These are phyloP conservation scores for Venusia cambrica DNA, from an alignment of 2,888 invertebrate genomes.

Conservation along the genomic window DNA sequence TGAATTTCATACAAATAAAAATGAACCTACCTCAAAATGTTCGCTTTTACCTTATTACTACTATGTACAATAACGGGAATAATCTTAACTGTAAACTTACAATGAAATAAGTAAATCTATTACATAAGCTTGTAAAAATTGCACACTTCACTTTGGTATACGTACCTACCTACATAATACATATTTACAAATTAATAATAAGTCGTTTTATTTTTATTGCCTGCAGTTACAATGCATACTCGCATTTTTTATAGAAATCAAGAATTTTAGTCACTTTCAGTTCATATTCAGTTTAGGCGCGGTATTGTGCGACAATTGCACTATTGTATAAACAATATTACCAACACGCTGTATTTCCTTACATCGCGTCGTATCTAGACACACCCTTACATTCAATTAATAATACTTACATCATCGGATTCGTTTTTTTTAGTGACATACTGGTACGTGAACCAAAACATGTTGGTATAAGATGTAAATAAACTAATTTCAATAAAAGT, in stretches of 20 bases:
- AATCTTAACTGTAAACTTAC: constrained; percentile 57
- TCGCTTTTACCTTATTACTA: constrained; percentile 29
- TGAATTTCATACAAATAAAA: constrained; percentile 10
- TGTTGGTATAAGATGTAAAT: no score
- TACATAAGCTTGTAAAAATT: constrained; percentile 79
- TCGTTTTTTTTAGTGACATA: no score
- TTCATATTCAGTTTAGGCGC: no score
- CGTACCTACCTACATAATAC: constrained; percentile 77
- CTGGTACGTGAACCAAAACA: no score
- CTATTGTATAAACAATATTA: no score
- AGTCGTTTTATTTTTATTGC: constrained; percentile 71
- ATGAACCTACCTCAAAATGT: constrained; percentile 29
- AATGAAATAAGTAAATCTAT: constrained; percentile 48
- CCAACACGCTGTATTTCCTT: no score
- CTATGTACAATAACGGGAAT: constrained; percentile 48
- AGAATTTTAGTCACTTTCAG: no score
- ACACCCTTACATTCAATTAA: no score
- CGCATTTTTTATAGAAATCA: constrained; percentile 17
- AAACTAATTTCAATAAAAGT: no score
- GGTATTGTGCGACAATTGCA: no score
- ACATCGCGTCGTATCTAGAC: no score
- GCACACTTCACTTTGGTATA: constrained; percentile 81
- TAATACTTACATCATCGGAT: no score
- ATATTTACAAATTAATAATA: constrained; percentile 69
- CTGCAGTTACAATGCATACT: constrained; percentile 60